Percentiles rank a stretch among this genome's conserved stretches.
phyloP scores from a whole-genome alignment of 2,113 vertebrate genomes.

The Tyto alba region DNA sequence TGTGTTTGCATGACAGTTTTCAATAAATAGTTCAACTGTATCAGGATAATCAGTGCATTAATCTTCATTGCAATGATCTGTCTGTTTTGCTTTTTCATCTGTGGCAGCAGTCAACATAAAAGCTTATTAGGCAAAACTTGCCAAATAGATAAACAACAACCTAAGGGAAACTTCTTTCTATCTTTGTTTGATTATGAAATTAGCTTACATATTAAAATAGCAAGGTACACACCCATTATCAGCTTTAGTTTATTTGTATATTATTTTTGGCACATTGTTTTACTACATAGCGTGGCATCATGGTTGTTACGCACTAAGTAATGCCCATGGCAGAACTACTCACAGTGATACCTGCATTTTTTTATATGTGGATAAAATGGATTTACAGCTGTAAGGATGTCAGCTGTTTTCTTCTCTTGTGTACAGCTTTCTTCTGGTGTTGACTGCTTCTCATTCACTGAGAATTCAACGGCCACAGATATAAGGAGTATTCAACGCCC shows the following conservation, averaged over 20 bases:
- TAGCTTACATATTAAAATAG: background rate
- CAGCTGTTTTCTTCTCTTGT: background rate
- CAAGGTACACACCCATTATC: background rate
- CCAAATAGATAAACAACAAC: background rate
- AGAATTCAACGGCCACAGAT: background rate
- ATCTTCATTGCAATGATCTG: background rate
- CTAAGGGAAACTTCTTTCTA: background rate
- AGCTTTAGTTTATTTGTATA: background rate
- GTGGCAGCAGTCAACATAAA: background rate
- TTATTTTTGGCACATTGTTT: background rate
- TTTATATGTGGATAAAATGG: background rate
- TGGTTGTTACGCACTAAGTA: background rate
- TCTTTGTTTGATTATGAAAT: background rate
- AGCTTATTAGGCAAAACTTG: background rate
- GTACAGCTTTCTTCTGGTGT: background rate
- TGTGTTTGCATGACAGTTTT: background rate
- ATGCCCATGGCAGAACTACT: background rate
- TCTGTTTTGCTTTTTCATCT: background rate
- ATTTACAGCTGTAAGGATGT: background rate
- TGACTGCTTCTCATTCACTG: background rate
- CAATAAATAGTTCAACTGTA: background rate
- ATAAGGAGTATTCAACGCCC: background rate
- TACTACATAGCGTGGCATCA: background rate
- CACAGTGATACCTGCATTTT: background rate
- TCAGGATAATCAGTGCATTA: background rate